Evolutionary conservation across 23 tunicate species (phyloP).

Genomic region (Aplidium turbinatum): DNA sequence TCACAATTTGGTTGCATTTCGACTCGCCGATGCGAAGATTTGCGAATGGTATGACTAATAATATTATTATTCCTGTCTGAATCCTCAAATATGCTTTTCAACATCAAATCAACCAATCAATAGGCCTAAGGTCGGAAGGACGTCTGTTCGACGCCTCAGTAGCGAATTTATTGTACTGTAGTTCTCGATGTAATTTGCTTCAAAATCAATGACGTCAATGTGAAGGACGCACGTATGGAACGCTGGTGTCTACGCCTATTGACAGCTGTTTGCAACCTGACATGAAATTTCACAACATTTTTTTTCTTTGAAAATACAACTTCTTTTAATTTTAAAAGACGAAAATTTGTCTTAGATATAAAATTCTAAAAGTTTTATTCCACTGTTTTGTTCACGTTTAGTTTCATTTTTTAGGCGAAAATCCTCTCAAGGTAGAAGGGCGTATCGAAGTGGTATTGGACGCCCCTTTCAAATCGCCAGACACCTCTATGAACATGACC

Average conservation of each 20-base stretch:
- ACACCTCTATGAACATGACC: background rate
- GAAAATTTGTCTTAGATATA: too few relatives aligned
- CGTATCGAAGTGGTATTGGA: conserved; percentile 64
- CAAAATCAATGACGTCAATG: too few relatives aligned
- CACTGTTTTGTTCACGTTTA: too few relatives aligned
- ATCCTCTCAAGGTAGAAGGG: conserved; percentile 53
- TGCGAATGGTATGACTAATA: conserved; percentile 3
- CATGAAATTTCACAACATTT: too few relatives aligned
- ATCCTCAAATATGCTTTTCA: background rate
- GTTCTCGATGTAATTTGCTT: too few relatives aligned
- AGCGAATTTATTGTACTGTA: background rate
- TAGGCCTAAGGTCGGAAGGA: too few relatives aligned
- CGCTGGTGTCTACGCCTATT: too few relatives aligned
- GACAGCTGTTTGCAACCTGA: too few relatives aligned
- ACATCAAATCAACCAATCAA: background rate
- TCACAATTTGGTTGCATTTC: conserved; percentile 70
- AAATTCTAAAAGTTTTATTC: background rate
- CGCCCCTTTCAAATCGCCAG: conserved; percentile 31
- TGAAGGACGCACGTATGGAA: too few relatives aligned
- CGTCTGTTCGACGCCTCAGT: background rate
- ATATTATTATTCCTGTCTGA: background rate
- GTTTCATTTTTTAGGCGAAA: conserved; percentile 49
- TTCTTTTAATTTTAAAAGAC: too few relatives aligned
- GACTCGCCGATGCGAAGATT: conserved; percentile 13
- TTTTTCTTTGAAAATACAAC: too few relatives aligned